A percentile compares a stretch with the other conserved stretches of the same genome.
These are phyloP conservation scores for Neocrepidodera transversa DNA, from an alignment of 2,888 invertebrate genomes.

Conservation along the genomic window DNA sequence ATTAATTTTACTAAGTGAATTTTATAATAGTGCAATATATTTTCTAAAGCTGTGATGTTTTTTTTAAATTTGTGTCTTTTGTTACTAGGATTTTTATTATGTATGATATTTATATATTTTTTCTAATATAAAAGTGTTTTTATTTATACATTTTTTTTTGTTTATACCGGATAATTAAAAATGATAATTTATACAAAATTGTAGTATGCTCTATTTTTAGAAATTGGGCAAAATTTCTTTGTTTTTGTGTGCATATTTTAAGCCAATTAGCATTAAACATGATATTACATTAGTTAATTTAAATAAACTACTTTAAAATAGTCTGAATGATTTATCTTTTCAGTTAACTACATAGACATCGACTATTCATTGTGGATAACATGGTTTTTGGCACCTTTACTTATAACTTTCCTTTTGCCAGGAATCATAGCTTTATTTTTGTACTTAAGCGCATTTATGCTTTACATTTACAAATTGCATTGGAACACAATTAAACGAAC, in stretches of 20 bases:
- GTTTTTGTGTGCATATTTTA: too few relatives aligned
- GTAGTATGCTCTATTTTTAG: too few relatives aligned
- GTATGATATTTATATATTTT: slow-evolving; percentile 10
- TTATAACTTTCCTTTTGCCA: slow-evolving; percentile 86
- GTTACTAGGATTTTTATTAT: slow-evolving; percentile 13
- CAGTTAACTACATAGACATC: slow-evolving; percentile 82
- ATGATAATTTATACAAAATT: too few relatives aligned
- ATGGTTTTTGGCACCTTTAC: slow-evolving; percentile 82
- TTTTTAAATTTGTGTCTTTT: slow-evolving; percentile 3
- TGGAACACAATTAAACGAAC: slow-evolving; percentile 71
- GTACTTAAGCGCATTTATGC: slow-evolving; percentile 81
- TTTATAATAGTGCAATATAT: background rate
- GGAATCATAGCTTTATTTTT: slow-evolving; percentile 80
- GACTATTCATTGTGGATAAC: slow-evolving; percentile 85
- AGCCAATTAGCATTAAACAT: too few relatives aligned
- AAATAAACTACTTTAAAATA: too few relatives aligned
- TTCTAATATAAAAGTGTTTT: background rate
- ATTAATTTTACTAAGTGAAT: background rate
- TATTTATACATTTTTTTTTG: slow-evolving; percentile 7
- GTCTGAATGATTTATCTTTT: too few relatives aligned
- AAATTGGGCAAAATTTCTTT: too few relatives aligned
- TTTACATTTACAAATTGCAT: slow-evolving; percentile 87
- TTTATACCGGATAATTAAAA: too few relatives aligned
- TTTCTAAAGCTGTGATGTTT: slow-evolving; percentile 3
- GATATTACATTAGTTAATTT: too few relatives aligned